A percentile compares a stretch with the other conserved stretches of the same genome.
Evolutionary conservation across 2,797 vertebrate genomes (phyloP).

Genomic region (Cercopithecus petaurista): DNA sequence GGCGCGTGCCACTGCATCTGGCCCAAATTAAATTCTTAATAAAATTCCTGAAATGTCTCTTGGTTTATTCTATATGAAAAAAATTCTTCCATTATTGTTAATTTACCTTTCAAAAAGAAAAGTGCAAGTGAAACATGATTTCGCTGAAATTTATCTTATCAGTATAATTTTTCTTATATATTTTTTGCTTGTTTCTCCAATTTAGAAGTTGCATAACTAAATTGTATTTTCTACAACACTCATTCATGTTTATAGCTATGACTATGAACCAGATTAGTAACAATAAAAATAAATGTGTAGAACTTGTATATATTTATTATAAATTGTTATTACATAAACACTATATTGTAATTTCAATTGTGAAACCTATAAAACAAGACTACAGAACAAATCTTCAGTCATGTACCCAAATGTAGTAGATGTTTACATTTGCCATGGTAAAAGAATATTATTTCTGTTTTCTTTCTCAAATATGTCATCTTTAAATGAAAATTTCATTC

Average conservation of each 20-base stretch:
- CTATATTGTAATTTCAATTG: background rate
- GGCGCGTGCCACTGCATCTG: background rate
- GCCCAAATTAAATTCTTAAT: background rate
- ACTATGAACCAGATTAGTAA: background rate
- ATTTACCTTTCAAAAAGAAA: background rate
- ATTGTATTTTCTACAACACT: background rate
- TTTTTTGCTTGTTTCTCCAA: background rate
- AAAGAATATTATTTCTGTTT: background rate
- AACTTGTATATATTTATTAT: background rate
- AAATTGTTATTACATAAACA: background rate
- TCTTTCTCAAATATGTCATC: background rate
- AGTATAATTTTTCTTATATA: background rate
- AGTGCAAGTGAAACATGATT: background rate
- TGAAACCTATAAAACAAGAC: background rate
- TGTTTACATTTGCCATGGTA: background rate
- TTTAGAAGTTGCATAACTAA: background rate
- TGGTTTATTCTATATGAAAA: background rate
- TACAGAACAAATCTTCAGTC: background rate
- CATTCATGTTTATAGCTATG: background rate
- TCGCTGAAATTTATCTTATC: background rate
- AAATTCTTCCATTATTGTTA: background rate
- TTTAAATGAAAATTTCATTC: background rate
- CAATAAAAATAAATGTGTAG: background rate
- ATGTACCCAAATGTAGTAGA: background rate
- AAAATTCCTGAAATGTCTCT: background rate